Evolutionary conservation across 2,797 vertebrate species (phyloP).

Genomic region (Anas capensis): DNA sequence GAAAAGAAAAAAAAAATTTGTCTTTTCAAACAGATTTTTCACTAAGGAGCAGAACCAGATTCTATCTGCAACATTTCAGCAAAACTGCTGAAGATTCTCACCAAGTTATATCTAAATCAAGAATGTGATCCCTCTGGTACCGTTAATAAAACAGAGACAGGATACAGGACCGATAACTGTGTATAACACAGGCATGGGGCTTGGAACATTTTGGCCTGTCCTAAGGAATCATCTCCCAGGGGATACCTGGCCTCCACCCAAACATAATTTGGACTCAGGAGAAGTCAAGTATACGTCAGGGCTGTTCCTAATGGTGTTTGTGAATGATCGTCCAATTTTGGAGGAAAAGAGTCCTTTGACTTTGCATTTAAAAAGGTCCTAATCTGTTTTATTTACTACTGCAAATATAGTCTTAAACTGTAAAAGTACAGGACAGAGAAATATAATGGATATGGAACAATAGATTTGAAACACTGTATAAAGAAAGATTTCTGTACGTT

Average conservation of each 20-base stretch:
- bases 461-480: neutral
- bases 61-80: neutral
- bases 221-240: neutral
- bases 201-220: neutral
- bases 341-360: neutral
- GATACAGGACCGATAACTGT: neutral
- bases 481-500: neutral
- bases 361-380: neutral
- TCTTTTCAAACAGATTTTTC: neutral
- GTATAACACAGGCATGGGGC: neutral
- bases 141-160: neutral
- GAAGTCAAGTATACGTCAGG: neutral
- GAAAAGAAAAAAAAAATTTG: neutral
- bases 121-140: neutral
- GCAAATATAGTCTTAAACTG: neutral
- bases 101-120: neutral
- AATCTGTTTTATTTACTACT: neutral
- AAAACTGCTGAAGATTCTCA: neutral
- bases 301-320: neutral
- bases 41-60: neutral
- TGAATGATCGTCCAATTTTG: neutral
- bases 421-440: neutral
- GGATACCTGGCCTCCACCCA: neutral
- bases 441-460: neutral
- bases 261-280: neutral